Base-by-base conservation (phyloP, 2,888 invertebrate genomes). In the Mayetiola destructor region DNA sequence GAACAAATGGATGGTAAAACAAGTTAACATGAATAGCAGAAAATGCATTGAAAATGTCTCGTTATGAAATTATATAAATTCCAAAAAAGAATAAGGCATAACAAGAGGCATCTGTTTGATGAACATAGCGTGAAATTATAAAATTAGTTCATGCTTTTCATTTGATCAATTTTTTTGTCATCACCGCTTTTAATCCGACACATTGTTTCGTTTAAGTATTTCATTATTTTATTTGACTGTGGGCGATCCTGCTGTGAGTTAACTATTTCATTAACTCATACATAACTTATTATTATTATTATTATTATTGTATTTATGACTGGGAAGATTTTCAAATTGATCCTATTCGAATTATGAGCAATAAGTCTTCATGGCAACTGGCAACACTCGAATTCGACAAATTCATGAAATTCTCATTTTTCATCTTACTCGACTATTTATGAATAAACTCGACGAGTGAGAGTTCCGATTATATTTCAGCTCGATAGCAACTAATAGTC, bases 81-180 rank as follows among this genome's bases (percentile, higher is more conserved):
- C n/a, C n/a, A n/a, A n/a, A n/a, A n/a, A n/a, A n/a, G 27, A 12
- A 27, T 32, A 53, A 53, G 16, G 23, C 37, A 27, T 37, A 64
- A 64, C 68, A 69, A 69, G 67, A 69, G 66, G 64, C 69, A 70
- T 67, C 69, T 69, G 69, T 68, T 70, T 67, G 61, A 63, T 65
- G 64, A 64, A 63, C 64, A 64, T 64, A 67, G 66, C 68, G 66
- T 64, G 65, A 66, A 68, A 68, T 66, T 66, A 65, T 66, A 53
- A 55, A 55, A 55, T 55, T 55, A 55, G 36, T 55, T 55, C 55
- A 55, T 55, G 55, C 55, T 55, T 55, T 37, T 55, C 30, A 30
- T 53, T 48, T 48, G 27, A 27, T 48, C 16, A 27, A 48, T 48
- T 48, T 48, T 48, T 48, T 48, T 48, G 48, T 48, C 48, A 48